These are phyloP conservation scores for Dorcus hopei DNA, from an alignment of 2,888 invertebrate genomes.

Conservation along the genomic window DNA sequence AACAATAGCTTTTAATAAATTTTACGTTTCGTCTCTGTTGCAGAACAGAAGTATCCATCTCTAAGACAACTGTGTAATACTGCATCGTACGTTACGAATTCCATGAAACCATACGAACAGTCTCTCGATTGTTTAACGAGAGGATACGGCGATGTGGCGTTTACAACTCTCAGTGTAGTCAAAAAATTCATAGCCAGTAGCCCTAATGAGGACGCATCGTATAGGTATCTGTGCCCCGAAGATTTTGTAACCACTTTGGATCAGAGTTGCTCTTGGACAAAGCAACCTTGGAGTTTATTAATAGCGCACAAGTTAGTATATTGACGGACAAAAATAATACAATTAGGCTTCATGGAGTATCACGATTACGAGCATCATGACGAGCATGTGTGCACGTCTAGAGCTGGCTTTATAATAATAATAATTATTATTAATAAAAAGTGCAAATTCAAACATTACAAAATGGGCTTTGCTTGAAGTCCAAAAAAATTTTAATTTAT, in stretches of 20 bases:
- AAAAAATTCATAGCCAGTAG: neutral
- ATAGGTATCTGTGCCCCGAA: slow-evolving; percentile 39
- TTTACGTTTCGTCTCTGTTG: slow-evolving; percentile 4
- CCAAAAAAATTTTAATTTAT: too few relatives aligned
- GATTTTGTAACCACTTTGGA: slow-evolving; percentile 26
- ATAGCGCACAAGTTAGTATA: slow-evolving; percentile 53
- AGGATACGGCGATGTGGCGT: slow-evolving; percentile 56
- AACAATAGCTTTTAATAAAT: neutral
- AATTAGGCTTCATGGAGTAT: too few relatives aligned
- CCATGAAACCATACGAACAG: slow-evolving; percentile 39
- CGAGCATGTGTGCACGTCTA: too few relatives aligned
- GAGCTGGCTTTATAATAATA: too few relatives aligned
- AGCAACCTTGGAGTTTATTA: slow-evolving; percentile 61
- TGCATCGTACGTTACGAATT: slow-evolving; percentile 22
- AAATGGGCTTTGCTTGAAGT: too few relatives aligned
- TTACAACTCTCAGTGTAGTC: slow-evolving; percentile 50
- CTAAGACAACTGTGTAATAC: slow-evolving; percentile 59
- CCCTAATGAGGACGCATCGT: neutral
- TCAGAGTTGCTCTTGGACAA: slow-evolving; percentile 58
- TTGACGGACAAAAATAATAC: too few relatives aligned
- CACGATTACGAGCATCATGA: too few relatives aligned
- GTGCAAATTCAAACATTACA: too few relatives aligned
- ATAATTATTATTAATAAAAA: too few relatives aligned
- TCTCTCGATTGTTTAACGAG: slow-evolving; percentile 54
- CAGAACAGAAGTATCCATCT: slow-evolving; percentile 20